A percentile compares a stretch with the other conserved stretches of the same genome.
Conservation (phyloP, 2,888 invertebrate species). For the Nomada ferruginata region DNA sequence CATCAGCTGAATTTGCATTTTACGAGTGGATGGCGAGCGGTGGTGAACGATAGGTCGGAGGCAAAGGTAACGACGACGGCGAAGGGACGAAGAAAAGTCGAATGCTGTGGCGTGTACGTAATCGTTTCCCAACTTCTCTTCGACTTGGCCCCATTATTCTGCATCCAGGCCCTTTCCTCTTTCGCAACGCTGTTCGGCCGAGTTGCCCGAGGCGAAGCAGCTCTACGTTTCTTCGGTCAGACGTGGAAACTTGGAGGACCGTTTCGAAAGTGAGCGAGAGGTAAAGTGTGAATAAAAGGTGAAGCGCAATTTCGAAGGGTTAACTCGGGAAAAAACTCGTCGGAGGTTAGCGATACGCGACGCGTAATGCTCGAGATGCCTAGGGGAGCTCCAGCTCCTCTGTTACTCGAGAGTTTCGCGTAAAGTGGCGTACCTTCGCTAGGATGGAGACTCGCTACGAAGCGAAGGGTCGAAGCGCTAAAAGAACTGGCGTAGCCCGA, state of each 20-base stretch:
- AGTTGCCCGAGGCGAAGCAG: no score
- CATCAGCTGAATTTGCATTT: slow-evolving; percentile 79
- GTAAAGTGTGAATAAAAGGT: not conserved
- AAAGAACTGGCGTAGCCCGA: slow-evolving; percentile 44
- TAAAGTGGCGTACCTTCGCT: slow-evolving; percentile 47
- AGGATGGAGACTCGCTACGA: slow-evolving; percentile 37
- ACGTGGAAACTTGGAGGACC: no score
- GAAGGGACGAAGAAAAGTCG: not conserved
- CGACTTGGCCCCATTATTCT: no score
- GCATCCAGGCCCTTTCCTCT: no score
- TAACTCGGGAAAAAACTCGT: slow-evolving; percentile 22
- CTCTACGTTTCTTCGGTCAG: no score
- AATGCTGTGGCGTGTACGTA: not conserved
- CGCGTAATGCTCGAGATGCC: slow-evolving; percentile 58
- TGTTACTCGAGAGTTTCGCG: slow-evolving; percentile 59
- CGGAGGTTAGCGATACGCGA: slow-evolving; percentile 68
- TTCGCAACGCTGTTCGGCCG: no score
- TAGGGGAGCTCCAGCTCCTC: slow-evolving; percentile 43
- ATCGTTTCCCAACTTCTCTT: no score
- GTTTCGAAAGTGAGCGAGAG: no score
- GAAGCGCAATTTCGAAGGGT: slow-evolving; percentile 37
- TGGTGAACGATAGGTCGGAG: slow-evolving; percentile 36
- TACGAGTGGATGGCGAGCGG: slow-evolving; percentile 73
- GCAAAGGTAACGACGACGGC: not conserved
- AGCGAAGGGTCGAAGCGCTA: slow-evolving; percentile 57